These are phyloP conservation scores for Tuberolachnus salignus DNA, from an alignment of 2,888 invertebrate genomes.

Conservation along the genomic window DNA sequence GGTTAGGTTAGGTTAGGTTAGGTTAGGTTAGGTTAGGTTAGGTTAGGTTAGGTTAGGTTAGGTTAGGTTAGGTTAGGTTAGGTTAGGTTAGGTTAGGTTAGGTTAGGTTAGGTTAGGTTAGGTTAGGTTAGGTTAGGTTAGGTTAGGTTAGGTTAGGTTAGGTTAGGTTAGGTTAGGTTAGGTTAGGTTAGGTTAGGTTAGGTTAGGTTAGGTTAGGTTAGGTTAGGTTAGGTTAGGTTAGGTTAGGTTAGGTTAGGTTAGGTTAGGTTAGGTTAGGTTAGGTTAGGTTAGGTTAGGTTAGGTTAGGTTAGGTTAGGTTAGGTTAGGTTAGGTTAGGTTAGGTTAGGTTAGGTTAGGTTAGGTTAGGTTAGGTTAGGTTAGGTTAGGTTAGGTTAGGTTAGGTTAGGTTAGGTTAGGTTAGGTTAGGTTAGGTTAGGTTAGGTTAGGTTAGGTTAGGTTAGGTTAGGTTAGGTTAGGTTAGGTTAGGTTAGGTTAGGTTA, in stretches of 20 bases:
- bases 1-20: constrained; percentile 60
- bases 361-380: constrained; percentile 52
- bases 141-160: no score
- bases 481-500: no score
- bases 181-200: not conserved
- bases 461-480: no score
- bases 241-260: constrained; percentile 60
- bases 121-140: no score
- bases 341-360: constrained; percentile 58
- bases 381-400: constrained; percentile 60
- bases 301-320: constrained; percentile 56
- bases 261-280: constrained; percentile 59
- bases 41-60: constrained; percentile 59
- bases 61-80: no score
- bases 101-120: no score
- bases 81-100: no score
- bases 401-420: constrained; percentile 60
- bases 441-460: constrained; percentile 59
- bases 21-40: constrained; percentile 60
- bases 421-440: constrained; percentile 60
- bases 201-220: not conserved
- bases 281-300: constrained; percentile 55
- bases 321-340: constrained; percentile 18
- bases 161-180: no score
- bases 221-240: not conserved